These are phyloP conservation scores for Eupeodes corollae DNA, from an alignment of 1,140 invertebrate species.

Conservation along the genomic window DNA sequence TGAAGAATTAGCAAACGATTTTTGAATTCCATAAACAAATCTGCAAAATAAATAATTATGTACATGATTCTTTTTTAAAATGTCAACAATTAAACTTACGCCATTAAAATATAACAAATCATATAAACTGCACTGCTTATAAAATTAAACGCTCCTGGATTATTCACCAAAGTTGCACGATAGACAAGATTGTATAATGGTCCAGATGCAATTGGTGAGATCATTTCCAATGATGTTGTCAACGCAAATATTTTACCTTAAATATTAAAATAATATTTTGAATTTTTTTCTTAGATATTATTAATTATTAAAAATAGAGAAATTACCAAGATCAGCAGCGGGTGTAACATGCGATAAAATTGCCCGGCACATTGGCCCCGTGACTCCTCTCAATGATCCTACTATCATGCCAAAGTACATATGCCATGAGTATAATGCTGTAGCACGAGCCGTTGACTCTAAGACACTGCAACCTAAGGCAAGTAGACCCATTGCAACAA, in stretches of 20 bases:
- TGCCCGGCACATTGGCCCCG: constrained; percentile 49
- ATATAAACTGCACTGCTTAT: constrained; percentile 34
- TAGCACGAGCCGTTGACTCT: constrained; percentile 41
- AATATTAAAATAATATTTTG: neutral
- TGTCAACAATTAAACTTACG: constrained; percentile 36
- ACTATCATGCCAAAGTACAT: constrained; percentile 46
- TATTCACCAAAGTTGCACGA: constrained; percentile 39
- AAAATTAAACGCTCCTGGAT: constrained; percentile 46
- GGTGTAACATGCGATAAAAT: constrained; percentile 53
- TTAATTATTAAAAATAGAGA: neutral
- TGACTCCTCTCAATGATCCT: constrained; percentile 44
- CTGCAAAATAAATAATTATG: constrained; percentile 10
- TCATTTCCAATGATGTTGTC: constrained; percentile 48
- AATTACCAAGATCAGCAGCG: constrained; percentile 49
- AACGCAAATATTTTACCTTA: constrained; percentile 50
- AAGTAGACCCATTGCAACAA: constrained; percentile 24
- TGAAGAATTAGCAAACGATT: constrained; percentile 18
- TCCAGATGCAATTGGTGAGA: constrained; percentile 46
- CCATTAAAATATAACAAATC: constrained; percentile 36
- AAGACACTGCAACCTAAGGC: constrained; percentile 31
- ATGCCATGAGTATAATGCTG: constrained; percentile 48
- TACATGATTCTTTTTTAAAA: neutral
- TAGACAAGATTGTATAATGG: constrained; percentile 53
- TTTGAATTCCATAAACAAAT: constrained; percentile 22
- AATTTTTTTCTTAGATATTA: neutral